phyloP scores from a whole-genome alignment of 2,113 vertebrate species.

The Eulacestoma nigropectus region DNA sequence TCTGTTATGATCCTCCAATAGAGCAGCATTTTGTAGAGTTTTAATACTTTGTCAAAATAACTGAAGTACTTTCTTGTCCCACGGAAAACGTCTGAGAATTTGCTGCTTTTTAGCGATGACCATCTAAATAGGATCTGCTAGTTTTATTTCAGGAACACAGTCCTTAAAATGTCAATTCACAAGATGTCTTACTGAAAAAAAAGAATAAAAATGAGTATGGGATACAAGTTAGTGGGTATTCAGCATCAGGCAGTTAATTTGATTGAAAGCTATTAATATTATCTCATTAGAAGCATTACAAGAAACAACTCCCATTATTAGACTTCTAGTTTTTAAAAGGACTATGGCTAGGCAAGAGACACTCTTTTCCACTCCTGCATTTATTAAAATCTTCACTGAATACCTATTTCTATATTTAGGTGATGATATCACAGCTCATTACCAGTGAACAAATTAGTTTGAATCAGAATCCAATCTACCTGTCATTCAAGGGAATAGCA shows the following conservation, averaged over 20 bases:
- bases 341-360: background rate
- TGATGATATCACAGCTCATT: background rate
- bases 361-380: background rate
- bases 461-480: constrained; percentile 20
- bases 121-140: constrained; percentile 20
- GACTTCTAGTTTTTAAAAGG: background rate
- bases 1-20: background rate
- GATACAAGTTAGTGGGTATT: background rate
- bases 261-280: constrained; percentile 44
- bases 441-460: constrained; percentile 33
- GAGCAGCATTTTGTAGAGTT: background rate
- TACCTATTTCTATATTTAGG: constrained; percentile 24
- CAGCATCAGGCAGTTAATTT: background rate
- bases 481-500: background rate
- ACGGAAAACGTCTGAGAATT: background rate
- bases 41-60: background rate
- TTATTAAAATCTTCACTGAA: constrained; percentile 17
- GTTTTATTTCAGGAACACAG: constrained; percentile 24
- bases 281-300: background rate
- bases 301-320: constrained; percentile 19
- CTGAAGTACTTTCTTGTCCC: background rate
- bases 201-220: background rate
- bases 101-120: background rate
- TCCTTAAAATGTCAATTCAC: constrained; percentile 22
- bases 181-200: constrained; percentile 8